Evolutionary conservation across 1,140 invertebrate species (phyloP), one percentile per base, ranked within the genome.

Genomic region (Calliopsis andreniformis): DNA sequence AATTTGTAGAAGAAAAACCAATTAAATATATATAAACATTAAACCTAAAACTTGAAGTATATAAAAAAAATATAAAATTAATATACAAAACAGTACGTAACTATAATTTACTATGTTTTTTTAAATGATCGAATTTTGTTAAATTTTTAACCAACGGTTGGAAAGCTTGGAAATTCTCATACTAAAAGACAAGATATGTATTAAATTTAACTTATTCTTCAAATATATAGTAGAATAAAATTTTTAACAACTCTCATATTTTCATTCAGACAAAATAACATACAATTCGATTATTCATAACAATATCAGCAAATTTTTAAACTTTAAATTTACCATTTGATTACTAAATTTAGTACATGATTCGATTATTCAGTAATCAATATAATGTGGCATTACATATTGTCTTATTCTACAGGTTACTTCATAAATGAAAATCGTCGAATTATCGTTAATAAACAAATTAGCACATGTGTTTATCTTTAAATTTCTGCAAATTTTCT

Each of bases 351-450:
- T n/a, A n/a, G n/a, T 35, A 18, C 30, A 43, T 8, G 14, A 66
- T 2, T 43, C 7, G 28, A 28, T 5, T 58, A 0, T 55, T 28
- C n/a, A 39, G 1, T 43, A 58, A 3, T 3, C 39, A 42, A 42
- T 47, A 49, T 42, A n/a, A 80, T n/a, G 47, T 66, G 72, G 63
- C 64, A 80, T 70, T 76, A 82, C 61, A 59, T 63, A 61, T 51
- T 28, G 35, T 68, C 42, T 47, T 56, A 42, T 53, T 23, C 25
- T 55, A 28, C 23, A 25, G 58, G 51, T 73, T 25, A 32, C 55
- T 64, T 18, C 32, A 55, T 47, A 39, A 67, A 47, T 71, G 23
- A 51, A 30, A 45, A 69, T 58, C 53, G 58, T 73, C 32, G 18
- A 53, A 49, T 49, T 63, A 75, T 14, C 49, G 51, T 66, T 49